Conservation (phyloP, 2,113 vertebrate genomes). For the Paramormyrops kingsleyae region DNA sequence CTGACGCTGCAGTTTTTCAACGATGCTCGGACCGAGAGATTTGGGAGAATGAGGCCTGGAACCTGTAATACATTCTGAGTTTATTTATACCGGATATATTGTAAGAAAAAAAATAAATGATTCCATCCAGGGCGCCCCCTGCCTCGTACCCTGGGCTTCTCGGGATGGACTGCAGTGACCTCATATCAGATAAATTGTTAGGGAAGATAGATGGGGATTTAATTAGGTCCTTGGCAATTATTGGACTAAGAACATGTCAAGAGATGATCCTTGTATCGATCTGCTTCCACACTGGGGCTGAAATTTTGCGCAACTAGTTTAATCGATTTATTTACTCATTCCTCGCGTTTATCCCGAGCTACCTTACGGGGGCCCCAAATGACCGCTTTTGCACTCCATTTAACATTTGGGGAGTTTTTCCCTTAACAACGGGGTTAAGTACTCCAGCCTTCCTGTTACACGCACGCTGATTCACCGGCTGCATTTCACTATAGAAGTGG, state of each 20-base stretch:
- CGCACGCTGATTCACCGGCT: neutral
- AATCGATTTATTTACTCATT: neutral
- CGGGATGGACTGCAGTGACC: neutral
- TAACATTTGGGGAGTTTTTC: neutral
- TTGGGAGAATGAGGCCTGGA: neutral
- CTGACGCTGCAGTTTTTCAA: neutral
- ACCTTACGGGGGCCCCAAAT: neutral
- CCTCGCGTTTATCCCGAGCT: neutral
- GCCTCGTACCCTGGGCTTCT: neutral
- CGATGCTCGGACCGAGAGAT: neutral
- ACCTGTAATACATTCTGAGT: neutral
- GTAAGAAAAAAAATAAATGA: neutral
- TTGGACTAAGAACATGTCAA: neutral
- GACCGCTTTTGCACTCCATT: neutral
- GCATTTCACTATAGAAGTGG: neutral
- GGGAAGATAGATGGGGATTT: neutral
- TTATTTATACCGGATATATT: neutral
- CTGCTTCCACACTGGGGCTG: neutral
- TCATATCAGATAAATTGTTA: neutral
- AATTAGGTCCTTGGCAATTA: neutral
- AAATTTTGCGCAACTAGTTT: neutral
- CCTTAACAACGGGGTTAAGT: neutral
- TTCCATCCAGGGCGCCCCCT: neutral
- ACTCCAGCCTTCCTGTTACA: neutral
- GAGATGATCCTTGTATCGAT: neutral